Base-by-base conservation (phyloP, 2,113 vertebrate species). In the Eulacestoma nigropectus region DNA sequence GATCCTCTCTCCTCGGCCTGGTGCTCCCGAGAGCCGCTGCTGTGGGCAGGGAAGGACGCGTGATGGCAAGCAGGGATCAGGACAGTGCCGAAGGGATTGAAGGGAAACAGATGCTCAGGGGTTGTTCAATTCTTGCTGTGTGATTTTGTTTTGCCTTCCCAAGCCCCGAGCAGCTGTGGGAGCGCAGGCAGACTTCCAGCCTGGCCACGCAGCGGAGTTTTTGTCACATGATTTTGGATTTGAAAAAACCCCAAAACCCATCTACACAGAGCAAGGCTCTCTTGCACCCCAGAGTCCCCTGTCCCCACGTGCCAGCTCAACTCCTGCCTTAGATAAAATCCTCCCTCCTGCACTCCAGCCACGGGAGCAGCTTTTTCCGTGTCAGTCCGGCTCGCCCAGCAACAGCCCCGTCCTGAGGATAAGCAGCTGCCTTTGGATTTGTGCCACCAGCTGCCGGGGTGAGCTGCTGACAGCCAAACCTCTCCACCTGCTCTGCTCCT, bases 381-480 rank as follows among this genome's bases (percentile, higher is more conserved):
- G 94, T 74, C 93, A 89, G 86, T 11, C 76, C 5, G 0, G 30
- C 92, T 84, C 13, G 1, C 79, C 96, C 91, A 89, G 90, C 88
- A 88, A 65, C 95, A 93, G 86, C 44, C 86, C 76, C 42, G 77
- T 92, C 88, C 95, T 68, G 76, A 90, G 87, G 96, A 93, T 78
- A 95, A 96, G 89, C 94, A 95, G 96, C 93, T 96, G 94, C 89
- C 94, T 93, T 63, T 95, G 95, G 96, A 93, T 84, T 67, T 49
- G 84, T 95, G 95, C 95, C 93, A 78, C 81, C 93, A 95, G 95
- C 96, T 95, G 96, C 83, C 0, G 46, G 95, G 83, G 83, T 6
- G 67, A 95, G 80, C 88, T 52, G 88, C 92, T 90, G 96, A 85
- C 90, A 92, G 95, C 79, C 95, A 92, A 87, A 92, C 91, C 57